phyloP scores from a whole-genome alignment of 2,888 invertebrate species.

The Nasonovia ribisnigri region DNA sequence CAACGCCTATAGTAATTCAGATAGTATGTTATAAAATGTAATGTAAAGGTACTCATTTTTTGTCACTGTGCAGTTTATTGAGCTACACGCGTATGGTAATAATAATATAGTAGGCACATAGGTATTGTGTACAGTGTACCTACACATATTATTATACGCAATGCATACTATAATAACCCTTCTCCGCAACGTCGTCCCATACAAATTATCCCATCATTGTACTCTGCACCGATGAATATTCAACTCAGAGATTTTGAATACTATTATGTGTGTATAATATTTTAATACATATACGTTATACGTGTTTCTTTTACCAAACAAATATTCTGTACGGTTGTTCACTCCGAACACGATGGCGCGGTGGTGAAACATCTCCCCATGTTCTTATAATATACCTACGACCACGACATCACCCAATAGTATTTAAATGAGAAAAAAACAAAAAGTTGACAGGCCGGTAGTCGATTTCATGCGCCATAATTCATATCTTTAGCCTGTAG shows the following conservation, averaged over 20 bases:
- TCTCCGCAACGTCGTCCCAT: not conserved
- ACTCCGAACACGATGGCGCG: not conserved
- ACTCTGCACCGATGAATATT: constrained; percentile 29
- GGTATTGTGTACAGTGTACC: not conserved
- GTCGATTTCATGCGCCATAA: constrained; percentile 23
- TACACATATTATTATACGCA: not conserved
- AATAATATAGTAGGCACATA: not conserved
- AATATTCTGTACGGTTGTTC: not conserved
- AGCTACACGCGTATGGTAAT: not conserved
- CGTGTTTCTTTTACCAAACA: constrained; percentile 53
- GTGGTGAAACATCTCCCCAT: not conserved
- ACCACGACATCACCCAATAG: not conserved
- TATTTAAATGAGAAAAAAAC: not conserved
- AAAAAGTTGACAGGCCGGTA: not conserved
- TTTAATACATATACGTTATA: constrained; percentile 12
- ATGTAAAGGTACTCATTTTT: not conserved
- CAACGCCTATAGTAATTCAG: not conserved
- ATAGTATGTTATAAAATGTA: not conserved
- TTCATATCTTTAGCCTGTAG: constrained; percentile 20
- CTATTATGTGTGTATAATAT: not conserved
- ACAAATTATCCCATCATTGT: constrained; percentile 56
- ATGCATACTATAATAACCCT: not conserved
- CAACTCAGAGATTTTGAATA: constrained; percentile 17
- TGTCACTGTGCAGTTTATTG: not conserved
- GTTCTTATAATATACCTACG: not conserved